Evolutionary conservation across 30 jellyfish, hydroid and myxozoan species (phyloP).

Genomic region (Turritopsis rubra): DNA sequence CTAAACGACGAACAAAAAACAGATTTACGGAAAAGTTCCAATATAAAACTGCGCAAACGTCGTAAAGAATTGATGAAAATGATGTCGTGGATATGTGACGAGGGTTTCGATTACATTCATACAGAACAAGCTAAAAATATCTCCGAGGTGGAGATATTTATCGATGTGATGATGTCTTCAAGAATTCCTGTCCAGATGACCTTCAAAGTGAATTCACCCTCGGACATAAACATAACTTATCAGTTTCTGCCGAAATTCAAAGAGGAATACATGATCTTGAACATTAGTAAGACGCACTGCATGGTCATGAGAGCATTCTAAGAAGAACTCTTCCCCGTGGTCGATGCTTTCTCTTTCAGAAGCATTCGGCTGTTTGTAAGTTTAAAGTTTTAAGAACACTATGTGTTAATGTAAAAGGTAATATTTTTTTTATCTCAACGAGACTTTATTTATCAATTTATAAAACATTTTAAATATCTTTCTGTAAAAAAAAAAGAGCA

Average conservation of each 20-base stretch:
- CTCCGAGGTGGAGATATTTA: slow-evolving; percentile 17
- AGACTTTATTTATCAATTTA: neutral
- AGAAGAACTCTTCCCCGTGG: neutral
- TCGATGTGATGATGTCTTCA: slow-evolving; percentile 36
- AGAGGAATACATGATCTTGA: slow-evolving; percentile 41
- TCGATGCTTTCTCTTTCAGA: neutral
- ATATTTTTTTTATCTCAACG: neutral
- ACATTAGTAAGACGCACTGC: slow-evolving; percentile 24
- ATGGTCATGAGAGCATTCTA: slow-evolving; percentile 43
- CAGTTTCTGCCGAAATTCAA: slow-evolving; percentile 45
- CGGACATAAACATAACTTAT: slow-evolving; percentile 32
- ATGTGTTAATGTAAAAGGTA: neutral
- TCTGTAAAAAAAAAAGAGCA: neutral
- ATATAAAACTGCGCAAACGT: slow-evolving; percentile 3
- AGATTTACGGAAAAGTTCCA: neutral
- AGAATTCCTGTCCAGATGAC: slow-evolving; percentile 32
- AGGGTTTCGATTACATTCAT: slow-evolving; percentile 33
- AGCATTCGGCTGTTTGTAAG: neutral
- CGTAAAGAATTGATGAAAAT: slow-evolving; percentile 25
- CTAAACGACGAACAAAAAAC: neutral
- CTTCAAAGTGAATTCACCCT: slow-evolving; percentile 21
- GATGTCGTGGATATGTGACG: slow-evolving; percentile 33
- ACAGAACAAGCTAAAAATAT: slow-evolving; percentile 24
- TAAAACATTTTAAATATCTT: neutral
- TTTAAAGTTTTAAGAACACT: neutral